A percentile compares a stretch with the other conserved stretches of the same genome.
phyloP scores from a whole-genome alignment of 1,140 invertebrate genomes.

The Calephelis virginiensis region DNA sequence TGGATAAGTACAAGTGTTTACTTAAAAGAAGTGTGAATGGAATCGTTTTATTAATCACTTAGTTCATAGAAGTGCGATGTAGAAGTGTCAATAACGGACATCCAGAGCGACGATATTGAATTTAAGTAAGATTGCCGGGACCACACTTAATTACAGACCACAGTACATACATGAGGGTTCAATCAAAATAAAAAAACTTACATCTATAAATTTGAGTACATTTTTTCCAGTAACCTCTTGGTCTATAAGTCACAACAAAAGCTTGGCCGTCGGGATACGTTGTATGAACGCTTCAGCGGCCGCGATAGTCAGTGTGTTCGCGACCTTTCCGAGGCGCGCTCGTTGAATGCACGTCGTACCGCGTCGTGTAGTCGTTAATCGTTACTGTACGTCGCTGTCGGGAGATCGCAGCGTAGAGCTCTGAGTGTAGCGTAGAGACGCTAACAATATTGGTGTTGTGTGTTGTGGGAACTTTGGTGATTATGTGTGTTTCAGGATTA shows the following conservation, averaged over 20 bases:
- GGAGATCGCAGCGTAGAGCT: background rate
- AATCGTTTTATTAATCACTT: no score
- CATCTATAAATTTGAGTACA: background rate
- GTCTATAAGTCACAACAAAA: slow-evolving; percentile 14
- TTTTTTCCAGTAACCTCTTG: background rate
- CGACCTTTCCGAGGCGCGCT: slow-evolving; percentile 22
- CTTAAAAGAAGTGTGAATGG: no score
- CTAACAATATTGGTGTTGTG: background rate
- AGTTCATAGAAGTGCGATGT: no score
- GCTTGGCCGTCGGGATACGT: slow-evolving; percentile 18
- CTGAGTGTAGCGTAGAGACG: background rate
- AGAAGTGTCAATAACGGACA: no score
- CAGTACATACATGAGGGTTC: no score
- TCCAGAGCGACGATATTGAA: no score
- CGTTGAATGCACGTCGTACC: no score
- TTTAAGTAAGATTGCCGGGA: no score
- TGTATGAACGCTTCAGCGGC: slow-evolving; percentile 19
- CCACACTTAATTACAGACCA: no score
- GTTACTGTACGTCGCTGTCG: background rate
- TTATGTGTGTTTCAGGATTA: slow-evolving; percentile 13
- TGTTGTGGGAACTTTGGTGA: slow-evolving; percentile 3
- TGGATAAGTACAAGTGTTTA: no score
- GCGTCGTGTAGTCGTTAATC: background rate
- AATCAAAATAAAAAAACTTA: no score
- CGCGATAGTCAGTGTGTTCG: slow-evolving; percentile 22